Percentiles rank a stretch among this genome's conserved stretches.
These are phyloP conservation scores for Campoplex nolae DNA, from an alignment of 2,888 invertebrate species.

Conservation along the genomic window DNA sequence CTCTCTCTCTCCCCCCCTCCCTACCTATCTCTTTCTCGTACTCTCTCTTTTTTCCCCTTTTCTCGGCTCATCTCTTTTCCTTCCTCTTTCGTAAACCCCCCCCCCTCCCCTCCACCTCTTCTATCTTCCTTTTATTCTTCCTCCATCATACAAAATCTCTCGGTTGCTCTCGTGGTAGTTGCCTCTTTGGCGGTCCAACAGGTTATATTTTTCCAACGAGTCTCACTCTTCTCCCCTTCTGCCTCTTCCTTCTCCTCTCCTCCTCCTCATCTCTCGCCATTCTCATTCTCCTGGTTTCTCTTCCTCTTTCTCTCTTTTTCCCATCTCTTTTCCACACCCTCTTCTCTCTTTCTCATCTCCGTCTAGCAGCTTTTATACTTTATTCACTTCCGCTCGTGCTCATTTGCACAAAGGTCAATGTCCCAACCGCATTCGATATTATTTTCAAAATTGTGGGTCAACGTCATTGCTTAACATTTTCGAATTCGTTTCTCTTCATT, in stretches of 20 bases:
- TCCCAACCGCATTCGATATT: constrained; percentile 43
- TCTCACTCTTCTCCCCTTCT: constrained; percentile 41
- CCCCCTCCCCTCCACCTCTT: constrained; percentile 42
- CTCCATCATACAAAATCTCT: constrained; percentile 53
- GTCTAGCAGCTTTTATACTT: constrained; percentile 43
- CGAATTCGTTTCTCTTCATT: no score
- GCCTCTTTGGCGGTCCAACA: constrained; percentile 82
- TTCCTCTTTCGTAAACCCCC: constrained; percentile 45
- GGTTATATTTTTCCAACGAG: constrained; percentile 83
- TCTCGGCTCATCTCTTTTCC: constrained; percentile 70
- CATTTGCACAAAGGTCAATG: constrained; percentile 46
- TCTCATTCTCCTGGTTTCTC: constrained; percentile 47
- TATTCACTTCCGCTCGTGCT: constrained; percentile 50
- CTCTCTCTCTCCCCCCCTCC: constrained; percentile 35
- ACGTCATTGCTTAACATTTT: neutral
- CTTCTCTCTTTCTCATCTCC: constrained; percentile 55
- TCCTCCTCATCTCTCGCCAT: constrained; percentile 42
- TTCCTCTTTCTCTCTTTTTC: constrained; percentile 53
- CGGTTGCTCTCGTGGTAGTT: constrained; percentile 62
- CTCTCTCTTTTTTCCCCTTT: neutral
- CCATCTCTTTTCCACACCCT: constrained; percentile 37
- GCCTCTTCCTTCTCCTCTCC: constrained; percentile 29
- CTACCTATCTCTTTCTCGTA: constrained; percentile 1
- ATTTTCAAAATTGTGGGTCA: constrained; percentile 41
- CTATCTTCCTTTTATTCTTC: constrained; percentile 35